These are phyloP conservation scores for Coreoperca whiteheadi DNA, from an alignment of 2,113 vertebrate species.

Conservation along the genomic window DNA sequence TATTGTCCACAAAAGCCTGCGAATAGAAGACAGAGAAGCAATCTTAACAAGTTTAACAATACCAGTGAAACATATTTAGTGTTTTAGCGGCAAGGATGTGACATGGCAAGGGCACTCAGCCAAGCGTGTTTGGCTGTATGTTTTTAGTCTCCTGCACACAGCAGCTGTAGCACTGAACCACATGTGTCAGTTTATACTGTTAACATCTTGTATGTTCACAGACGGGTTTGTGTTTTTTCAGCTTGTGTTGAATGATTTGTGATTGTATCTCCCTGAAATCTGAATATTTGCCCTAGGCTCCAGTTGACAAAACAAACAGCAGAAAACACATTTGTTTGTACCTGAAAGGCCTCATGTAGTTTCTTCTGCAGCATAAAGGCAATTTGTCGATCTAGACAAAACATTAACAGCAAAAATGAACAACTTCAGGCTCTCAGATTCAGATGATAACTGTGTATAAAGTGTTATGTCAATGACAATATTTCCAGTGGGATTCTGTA, in stretches of 20 bases:
- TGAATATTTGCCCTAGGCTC: background rate
- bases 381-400: constrained; percentile 82
- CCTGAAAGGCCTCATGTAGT: constrained; percentile 84
- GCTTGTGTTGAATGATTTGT: background rate
- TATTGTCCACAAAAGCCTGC: constrained; percentile 78
- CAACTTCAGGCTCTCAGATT: background rate
- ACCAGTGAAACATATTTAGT: background rate
- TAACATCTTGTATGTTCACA: background rate
- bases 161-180: background rate
- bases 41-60: background rate
- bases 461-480: background rate
- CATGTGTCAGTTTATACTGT: background rate
- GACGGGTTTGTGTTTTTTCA: background rate
- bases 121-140: background rate
- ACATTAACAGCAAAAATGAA: background rate
- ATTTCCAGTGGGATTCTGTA: background rate
- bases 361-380: constrained; percentile 85
- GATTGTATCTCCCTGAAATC: background rate
- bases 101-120: no score
- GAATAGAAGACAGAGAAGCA: background rate
- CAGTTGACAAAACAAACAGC: background rate
- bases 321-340: constrained; percentile 29
- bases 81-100: no score
- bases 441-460: background rate
- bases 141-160: background rate